Evolutionary conservation across 2,888 invertebrate species (phyloP).

Genomic region (Orthosia gothica): DNA sequence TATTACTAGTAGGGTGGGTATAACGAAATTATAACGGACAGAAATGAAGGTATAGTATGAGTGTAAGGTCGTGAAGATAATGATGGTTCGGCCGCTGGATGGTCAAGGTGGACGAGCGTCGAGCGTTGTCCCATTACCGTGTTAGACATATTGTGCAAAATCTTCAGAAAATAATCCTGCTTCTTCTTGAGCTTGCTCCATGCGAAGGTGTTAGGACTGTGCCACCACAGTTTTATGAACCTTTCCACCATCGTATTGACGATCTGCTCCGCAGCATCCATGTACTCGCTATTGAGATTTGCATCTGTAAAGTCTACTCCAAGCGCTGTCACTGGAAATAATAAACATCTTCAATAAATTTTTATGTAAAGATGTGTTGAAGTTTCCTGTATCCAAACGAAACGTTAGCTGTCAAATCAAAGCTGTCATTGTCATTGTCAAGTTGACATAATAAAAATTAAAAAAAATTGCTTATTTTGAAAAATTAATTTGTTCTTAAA

Average conservation of each 20-base stretch:
- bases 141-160: slow-evolving; percentile 80
- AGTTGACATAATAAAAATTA: too few species aligned
- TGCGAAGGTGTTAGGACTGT: slow-evolving; percentile 75
- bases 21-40: too few species aligned
- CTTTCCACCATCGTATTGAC: slow-evolving; percentile 79
- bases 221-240: slow-evolving; percentile 81
- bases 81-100: neutral
- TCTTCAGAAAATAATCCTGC: slow-evolving; percentile 78
- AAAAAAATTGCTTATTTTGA: too few species aligned
- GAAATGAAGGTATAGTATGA: too few species aligned
- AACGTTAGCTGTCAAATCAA: too few species aligned
- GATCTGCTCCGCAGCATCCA: slow-evolving; percentile 78
- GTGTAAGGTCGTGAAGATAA: neutral
- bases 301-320: slow-evolving; percentile 81
- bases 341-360: neutral
- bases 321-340: slow-evolving; percentile 80
- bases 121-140: slow-evolving; percentile 69
- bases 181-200: slow-evolving; percentile 78
- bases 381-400: too few species aligned
- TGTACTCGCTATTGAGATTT: slow-evolving; percentile 78
- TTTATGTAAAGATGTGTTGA: too few species aligned
- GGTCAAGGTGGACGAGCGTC: too few species aligned
- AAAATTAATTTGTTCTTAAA: too few species aligned
- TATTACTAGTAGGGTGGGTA: too few species aligned
- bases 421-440: too few species aligned